Evolutionary conservation across 2,113 vertebrate genomes (phyloP), one percentile per base, ranked within the genome.

Genomic region (Thymallus thymallus): DNA sequence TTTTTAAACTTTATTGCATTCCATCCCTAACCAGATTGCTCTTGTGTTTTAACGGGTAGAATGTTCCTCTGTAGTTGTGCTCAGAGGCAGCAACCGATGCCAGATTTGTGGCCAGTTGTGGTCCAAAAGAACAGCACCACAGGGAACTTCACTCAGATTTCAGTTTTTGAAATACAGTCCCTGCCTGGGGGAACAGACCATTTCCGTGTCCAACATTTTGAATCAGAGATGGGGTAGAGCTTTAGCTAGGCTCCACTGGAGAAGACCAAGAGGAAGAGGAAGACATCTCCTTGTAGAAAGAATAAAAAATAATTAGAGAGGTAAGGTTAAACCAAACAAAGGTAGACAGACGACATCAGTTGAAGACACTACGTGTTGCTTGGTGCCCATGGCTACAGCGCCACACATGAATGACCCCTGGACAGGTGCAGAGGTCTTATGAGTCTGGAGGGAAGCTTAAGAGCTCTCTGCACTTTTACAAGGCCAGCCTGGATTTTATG

Each of bases 61-160:
- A 81, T 86, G 84, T 74, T 79, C 60, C 73, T 84, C 76, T 84
- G 79, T 85, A 82, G 88, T 89, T 88, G 77, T 82, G 63, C 76
- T 76, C 83, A 80, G 72, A 83, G 82, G 64, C 20, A 83, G 72
- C 76, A 41, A 41, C 35, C 35, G 9, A 41, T 78, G 88, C 84
- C 89, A 91, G 87, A 90, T 90, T 81, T 87, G 89, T 81, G 88
- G 88, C 81, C 85, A 86, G 86, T 86, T 91, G 87, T 81, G 86
- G 89, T 89, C 86, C 87, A 86, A 81, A 83, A 83, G 85, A 88
- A 90, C 90, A 86, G 90, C 92, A 89, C 92, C 84, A 79, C 80
- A 78, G 90, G 90, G 90, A 91, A 81, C 85, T 82, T 87, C 81
- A 80, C 86, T 90, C 85, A 75, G 77, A 88, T 91, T 92, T 90